Conservation (phyloP, 2,113 vertebrate genomes). For the Dryoscopus gambensis region DNA sequence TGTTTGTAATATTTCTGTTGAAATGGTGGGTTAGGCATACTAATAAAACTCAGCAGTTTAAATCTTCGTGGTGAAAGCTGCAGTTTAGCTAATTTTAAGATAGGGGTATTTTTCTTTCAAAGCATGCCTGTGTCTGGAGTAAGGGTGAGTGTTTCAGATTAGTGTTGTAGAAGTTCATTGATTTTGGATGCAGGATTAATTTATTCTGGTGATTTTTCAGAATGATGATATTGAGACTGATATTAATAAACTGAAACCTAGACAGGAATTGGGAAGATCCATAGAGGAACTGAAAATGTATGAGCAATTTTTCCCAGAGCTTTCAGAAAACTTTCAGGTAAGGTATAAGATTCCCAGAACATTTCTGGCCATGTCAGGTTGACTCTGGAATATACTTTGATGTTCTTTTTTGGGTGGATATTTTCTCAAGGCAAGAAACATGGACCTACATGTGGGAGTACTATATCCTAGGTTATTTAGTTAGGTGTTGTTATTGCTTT, state of each 20-base stretch:
- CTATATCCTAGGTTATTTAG: background rate
- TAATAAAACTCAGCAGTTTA: background rate
- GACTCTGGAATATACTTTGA: background rate
- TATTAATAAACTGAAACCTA: conserved; percentile 89
- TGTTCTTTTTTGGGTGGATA: background rate
- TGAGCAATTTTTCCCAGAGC: conserved; percentile 90
- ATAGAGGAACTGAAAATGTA: conserved; percentile 91
- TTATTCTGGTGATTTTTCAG: conserved; percentile 69
- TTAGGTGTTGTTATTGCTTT: background rate
- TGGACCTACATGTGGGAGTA: background rate
- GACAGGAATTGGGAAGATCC: conserved; percentile 74
- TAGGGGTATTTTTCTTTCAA: background rate
- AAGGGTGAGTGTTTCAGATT: background rate
- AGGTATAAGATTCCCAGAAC: background rate
- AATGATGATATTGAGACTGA: conserved; percentile 98
- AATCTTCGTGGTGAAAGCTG: background rate
- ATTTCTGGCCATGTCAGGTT: background rate
- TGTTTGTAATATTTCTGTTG: background rate
- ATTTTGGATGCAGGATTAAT: background rate
- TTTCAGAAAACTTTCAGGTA: conserved; percentile 93
- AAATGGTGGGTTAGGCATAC: background rate
- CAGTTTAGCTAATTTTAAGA: background rate
- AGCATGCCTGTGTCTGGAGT: background rate
- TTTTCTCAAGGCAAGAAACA: background rate
- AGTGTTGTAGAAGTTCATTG: background rate